Evolutionary conservation across 2,113 vertebrate genomes (phyloP), one percentile per base, ranked within the genome.

Genomic region (Anguilla japonica): DNA sequence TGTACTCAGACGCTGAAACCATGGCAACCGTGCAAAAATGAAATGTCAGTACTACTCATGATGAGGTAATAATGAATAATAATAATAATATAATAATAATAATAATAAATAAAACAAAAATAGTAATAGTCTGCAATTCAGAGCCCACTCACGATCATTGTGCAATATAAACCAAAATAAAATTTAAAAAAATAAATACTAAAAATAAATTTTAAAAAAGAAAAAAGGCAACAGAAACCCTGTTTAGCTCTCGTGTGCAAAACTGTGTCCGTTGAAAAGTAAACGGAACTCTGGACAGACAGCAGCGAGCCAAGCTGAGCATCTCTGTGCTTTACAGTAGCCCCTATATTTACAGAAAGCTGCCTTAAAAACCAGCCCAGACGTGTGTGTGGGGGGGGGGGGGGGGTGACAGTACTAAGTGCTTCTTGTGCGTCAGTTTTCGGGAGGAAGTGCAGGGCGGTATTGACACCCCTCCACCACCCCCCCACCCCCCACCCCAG

Each of bases 111-210:
- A 53, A 13, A 34, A 34, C 13, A 53, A 14, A 11, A 53, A 53
- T 53, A 53, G 1, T 14, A 53, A 14, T 53, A 60, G 14, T 16
- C 34, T 34, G 34, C 57, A 89, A 56, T 56, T 79, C 81, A 41
- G 60, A 84, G 20, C 90, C 91, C 83, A 90, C 83, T 86, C 87
- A 86, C 88, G 84, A 90, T 86, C 88, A 90, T 79, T 86, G 50
- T 80, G 86, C 88, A 81, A 83, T 26, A 39, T 60, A 78, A 83
- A 85, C 83, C n/a, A 75, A 75, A n/a, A 0, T 6, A 34, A 56
- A 22, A 84, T 80, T 6, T 18, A 29, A 40, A 81, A 50, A 56
- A 34, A 26, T n/a, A 46, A 50, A 41, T 26, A 53, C 50, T 53
- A 79, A 43, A 79, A 34, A 0, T 22, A 46, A 50, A 40, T 22